phyloP scores from a whole-genome alignment of 2,113 vertebrate genomes.

The Passer montanus region DNA sequence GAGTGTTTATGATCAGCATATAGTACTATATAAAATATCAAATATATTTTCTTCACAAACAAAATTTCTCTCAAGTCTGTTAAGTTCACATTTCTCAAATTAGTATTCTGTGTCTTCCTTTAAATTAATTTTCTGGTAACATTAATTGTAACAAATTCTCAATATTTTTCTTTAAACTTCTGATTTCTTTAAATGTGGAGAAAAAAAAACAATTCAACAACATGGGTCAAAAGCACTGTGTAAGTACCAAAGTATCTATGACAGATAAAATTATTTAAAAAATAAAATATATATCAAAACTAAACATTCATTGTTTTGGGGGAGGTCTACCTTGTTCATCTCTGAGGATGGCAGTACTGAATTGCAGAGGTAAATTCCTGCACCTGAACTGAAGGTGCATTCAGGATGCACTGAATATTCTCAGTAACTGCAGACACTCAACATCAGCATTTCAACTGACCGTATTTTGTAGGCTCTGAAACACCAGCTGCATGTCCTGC shows the following conservation, averaged over 20 bases:
- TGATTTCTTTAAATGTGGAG: background rate
- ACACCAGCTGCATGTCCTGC: background rate
- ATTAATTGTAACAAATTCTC: background rate
- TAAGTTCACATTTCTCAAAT: background rate
- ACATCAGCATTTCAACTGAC: background rate
- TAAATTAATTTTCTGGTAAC: background rate
- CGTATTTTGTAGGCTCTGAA: background rate
- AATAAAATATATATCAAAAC: background rate
- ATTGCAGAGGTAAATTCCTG: background rate
- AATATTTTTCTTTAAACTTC: background rate
- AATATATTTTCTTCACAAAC: background rate
- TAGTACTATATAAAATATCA: background rate
- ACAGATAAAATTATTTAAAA: background rate
- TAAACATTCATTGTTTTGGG: background rate
- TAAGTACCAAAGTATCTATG: background rate
- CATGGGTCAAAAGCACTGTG: background rate
- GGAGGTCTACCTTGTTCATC: background rate
- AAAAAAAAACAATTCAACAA: background rate
- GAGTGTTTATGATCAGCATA: background rate
- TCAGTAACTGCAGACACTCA: background rate
- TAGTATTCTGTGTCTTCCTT: background rate
- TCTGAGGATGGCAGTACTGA: background rate
- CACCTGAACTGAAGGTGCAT: background rate
- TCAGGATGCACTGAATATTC: background rate
- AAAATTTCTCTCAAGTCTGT: background rate